Evolutionary conservation across 2,113 vertebrate genomes (phyloP), one percentile per base, ranked within the genome.

Genomic region (Poecile atricapillus): DNA sequence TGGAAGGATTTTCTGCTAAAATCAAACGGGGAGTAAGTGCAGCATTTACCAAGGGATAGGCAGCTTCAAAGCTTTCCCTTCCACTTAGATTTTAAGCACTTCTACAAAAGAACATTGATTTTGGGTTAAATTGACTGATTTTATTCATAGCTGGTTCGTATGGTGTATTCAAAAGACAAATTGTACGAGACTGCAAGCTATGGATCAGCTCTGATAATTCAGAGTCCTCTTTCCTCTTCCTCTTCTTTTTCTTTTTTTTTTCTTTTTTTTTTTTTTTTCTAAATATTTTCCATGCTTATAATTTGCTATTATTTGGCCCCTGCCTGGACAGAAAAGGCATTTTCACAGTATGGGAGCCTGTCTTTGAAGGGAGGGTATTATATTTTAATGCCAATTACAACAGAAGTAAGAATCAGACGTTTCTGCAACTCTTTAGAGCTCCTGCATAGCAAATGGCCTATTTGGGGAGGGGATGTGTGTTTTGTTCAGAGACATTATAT

Each of bases 81-180:
- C 93, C 93, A 96, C 95, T 97, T 96, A 97, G 87, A 96, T 94
- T 97, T 97, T 96, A 97, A 97, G 94, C 90, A 96, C 79, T 92
- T 91, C 90, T 94, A 97, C 93, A 97, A 97, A 98, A 96, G 93
- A 96, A 76, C 96, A 97, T 95, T 91, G 95, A 97, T 97, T 97
- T 96, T 81, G 94, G 97, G 96, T 97, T 97, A 97, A 97, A 97
- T 94, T 95, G 95, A 93, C 90, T 97, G 96, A 97, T 98, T 98
- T 97, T 96, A 96, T 96, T 97, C 95, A 91, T 97, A 90, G 91
- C 91, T 95, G 88, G 84, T 96, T 96, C 95, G 73, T 88, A 94
- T 24, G 53, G 86, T 87, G 78, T 92, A 91, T 95, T 97, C 85
- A 93, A 95, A 97, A 97, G 94, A 96, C 73, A 97, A 90, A 97